These are phyloP conservation scores for Oceanites oceanicus DNA, from an alignment of 2,113 vertebrate genomes.

Conservation along the genomic window DNA sequence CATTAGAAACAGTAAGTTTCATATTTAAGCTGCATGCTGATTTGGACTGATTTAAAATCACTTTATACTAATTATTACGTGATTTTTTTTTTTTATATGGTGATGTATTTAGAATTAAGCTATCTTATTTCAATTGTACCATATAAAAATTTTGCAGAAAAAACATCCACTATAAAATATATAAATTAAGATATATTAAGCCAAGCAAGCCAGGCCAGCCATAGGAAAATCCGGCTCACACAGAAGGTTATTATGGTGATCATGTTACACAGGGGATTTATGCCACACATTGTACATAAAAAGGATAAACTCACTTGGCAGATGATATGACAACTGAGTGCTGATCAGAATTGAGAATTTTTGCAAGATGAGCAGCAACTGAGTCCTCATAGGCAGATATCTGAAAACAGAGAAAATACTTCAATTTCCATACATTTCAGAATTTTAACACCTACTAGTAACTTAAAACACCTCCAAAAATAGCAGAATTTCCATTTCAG, in stretches of 20 bases:
- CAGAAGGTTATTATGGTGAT: neutral
- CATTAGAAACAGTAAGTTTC: neutral
- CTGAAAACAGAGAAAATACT: conserved; percentile 70
- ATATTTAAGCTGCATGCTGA: neutral
- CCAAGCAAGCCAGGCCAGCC: neutral
- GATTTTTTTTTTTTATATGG: neutral
- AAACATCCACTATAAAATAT: neutral
- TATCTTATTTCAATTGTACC: neutral
- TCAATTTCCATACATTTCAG: neutral
- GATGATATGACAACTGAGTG: conserved; percentile 93
- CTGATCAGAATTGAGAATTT: conserved; percentile 97
- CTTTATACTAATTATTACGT: neutral
- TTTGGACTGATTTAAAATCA: neutral
- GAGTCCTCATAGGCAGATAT: conserved; percentile 95
- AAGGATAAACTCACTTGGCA: conserved; percentile 85
- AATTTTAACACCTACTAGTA: neutral
- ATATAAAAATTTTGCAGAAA: neutral
- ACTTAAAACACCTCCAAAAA: neutral
- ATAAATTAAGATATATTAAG: neutral
- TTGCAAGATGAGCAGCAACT: conserved; percentile 91
- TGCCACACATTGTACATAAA: neutral
- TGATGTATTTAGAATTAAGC: neutral
- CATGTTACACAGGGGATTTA: neutral
- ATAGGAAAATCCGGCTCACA: neutral
- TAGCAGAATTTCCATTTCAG: neutral